Evolutionary conservation across 2,888 invertebrate species (phyloP).

Genomic region (Diadegma fenestrale): DNA sequence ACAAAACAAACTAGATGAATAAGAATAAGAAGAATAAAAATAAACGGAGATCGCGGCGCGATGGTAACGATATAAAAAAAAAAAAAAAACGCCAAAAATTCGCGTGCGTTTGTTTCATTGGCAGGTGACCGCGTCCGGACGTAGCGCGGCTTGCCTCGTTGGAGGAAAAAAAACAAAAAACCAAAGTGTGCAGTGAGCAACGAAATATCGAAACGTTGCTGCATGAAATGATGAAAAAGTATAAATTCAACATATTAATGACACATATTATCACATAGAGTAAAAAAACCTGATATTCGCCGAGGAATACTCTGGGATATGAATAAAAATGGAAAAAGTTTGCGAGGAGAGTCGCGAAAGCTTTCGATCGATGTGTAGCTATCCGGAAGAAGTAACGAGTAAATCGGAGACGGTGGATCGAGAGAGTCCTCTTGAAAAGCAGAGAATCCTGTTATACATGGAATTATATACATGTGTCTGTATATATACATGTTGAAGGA

Average conservation of each 20-base stretch:
- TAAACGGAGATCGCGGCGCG: background rate
- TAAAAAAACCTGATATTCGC: background rate
- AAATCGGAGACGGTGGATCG: slow-evolving; percentile 35
- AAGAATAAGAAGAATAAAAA: slow-evolving; percentile 11
- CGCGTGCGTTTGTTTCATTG: slow-evolving; percentile 46
- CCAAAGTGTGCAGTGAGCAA: too few species aligned
- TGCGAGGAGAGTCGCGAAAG: background rate
- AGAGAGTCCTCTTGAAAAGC: slow-evolving; percentile 18
- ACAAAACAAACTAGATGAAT: background rate
- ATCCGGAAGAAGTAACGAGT: slow-evolving; percentile 50
- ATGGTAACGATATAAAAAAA: slow-evolving; percentile 17
- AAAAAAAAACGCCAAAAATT: slow-evolving; percentile 23
- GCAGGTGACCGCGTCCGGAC: slow-evolving; percentile 29
- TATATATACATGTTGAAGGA: slow-evolving; percentile 16
- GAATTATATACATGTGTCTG: background rate
- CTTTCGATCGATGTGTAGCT: slow-evolving; percentile 23
- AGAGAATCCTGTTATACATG: slow-evolving; percentile 22
- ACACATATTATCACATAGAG: background rate
- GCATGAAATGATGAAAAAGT: background rate
- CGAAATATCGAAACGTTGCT: background rate
- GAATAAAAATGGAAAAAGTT: background rate
- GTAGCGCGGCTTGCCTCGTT: background rate
- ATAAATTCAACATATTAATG: background rate
- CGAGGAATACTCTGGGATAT: background rate
- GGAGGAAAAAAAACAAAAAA: background rate